These are phyloP conservation scores for Coregonus ussuriensis DNA, from an alignment of 2,797 vertebrate species.

Conservation along the genomic window DNA sequence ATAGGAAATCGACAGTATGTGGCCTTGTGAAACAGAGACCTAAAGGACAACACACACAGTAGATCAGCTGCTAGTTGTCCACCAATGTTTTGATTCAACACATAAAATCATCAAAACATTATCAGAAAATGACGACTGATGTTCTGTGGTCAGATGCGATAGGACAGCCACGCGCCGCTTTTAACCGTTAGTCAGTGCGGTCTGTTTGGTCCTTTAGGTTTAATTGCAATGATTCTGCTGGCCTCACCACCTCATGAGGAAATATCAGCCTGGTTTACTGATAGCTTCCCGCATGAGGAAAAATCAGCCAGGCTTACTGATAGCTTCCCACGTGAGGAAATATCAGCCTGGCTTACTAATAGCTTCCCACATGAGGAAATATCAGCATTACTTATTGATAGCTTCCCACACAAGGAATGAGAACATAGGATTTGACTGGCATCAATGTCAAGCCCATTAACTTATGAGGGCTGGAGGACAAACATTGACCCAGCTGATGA, in stretches of 20 bases:
- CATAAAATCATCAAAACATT: background rate
- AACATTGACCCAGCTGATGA: background rate
- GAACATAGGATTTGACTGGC: conserved; percentile 3
- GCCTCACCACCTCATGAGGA: background rate
- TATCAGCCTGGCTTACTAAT: background rate
- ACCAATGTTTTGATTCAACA: background rate
- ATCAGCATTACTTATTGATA: background rate
- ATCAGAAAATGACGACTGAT: background rate
- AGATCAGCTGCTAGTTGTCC: background rate
- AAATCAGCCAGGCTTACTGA: too few species aligned
- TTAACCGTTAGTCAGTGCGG: background rate
- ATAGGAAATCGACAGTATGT: background rate
- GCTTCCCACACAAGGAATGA: background rate
- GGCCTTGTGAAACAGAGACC: background rate
- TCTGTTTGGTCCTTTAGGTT: background rate
- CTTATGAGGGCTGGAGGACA: background rate
- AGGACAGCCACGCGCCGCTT: background rate
- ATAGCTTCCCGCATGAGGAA: background rate
- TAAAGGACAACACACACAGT: background rate
- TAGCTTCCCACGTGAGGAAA: background rate
- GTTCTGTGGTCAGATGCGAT: background rate
- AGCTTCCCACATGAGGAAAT: background rate
- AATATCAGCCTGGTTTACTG: background rate
- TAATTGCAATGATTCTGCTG: background rate
- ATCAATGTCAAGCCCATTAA: background rate